phyloP scores from a whole-genome alignment of 2,113 vertebrate species.

The Ictidomys tridecemlineatus region DNA sequence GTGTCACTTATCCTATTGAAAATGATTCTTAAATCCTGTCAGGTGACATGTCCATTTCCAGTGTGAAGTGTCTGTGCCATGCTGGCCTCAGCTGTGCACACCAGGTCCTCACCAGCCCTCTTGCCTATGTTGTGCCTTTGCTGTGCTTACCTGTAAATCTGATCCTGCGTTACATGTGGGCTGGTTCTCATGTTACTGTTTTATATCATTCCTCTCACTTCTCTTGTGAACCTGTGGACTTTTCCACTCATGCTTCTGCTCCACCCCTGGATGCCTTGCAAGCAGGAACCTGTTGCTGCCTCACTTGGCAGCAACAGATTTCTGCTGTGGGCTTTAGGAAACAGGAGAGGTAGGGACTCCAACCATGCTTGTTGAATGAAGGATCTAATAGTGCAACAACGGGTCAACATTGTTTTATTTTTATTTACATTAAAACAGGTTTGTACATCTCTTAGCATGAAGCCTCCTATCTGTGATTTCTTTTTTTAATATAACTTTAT shows the following conservation, averaged over 20 bases:
- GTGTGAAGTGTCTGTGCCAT: fast-evolving
- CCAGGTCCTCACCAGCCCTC: background rate
- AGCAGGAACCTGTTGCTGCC: background rate
- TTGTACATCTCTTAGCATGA: background rate
- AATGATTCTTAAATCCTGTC: background rate
- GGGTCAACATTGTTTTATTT: background rate
- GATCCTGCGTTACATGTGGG: background rate
- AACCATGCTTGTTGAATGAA: background rate
- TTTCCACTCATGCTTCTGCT: background rate
- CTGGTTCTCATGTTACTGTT: background rate
- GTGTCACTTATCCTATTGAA: background rate
- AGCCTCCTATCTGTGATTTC: background rate
- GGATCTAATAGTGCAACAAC: background rate
- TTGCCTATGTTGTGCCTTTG: background rate
- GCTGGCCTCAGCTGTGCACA: background rate
- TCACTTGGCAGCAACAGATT: background rate
- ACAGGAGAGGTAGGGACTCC: background rate
- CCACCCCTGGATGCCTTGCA: background rate
- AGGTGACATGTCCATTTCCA: background rate
- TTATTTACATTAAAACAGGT: background rate
- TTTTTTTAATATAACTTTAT: background rate
- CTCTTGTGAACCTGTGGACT: background rate
- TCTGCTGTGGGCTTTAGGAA: background rate
- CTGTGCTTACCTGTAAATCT: background rate
- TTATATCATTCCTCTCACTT: background rate